A percentile compares a stretch with the other conserved stretches of the same genome.
phyloP scores from a whole-genome alignment of 2,797 vertebrate genomes.

The Myotis daubentonii region DNA sequence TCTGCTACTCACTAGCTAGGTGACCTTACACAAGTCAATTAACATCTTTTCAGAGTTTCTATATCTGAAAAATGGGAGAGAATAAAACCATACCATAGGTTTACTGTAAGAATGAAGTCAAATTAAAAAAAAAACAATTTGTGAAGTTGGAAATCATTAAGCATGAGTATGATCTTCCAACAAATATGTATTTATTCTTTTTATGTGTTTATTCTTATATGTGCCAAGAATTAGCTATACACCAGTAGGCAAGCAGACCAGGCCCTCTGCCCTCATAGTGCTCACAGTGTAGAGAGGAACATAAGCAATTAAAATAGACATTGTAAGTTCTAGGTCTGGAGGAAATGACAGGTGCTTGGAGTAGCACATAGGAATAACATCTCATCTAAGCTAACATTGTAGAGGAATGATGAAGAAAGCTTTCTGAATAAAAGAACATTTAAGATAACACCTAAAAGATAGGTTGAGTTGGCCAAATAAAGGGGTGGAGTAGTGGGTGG shows the following conservation, averaged over 20 bases:
- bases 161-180: neutral
- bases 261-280: neutral
- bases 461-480: neutral
- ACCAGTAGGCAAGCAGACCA: neutral
- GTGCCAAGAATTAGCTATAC: neutral
- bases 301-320: neutral
- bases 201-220: neutral
- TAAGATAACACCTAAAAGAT: neutral
- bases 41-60: neutral
- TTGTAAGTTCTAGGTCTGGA: neutral
- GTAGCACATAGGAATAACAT: neutral
- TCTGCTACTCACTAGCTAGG: neutral
- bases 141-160: constrained; percentile 35
- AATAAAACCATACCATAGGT: neutral
- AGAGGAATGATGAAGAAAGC: neutral
- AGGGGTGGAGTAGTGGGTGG: neutral
- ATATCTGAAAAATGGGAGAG: neutral
- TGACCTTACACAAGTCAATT: constrained; percentile 12
- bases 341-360: neutral
- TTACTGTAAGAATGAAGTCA: constrained; percentile 17
- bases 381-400: neutral
- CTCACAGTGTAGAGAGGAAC: neutral
- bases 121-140: neutral
- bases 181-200: neutral
- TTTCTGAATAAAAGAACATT: constrained; percentile 1